These are phyloP conservation scores for Malacoraja senta DNA, from an alignment of 2,797 vertebrate genomes.

Conservation along the genomic window DNA sequence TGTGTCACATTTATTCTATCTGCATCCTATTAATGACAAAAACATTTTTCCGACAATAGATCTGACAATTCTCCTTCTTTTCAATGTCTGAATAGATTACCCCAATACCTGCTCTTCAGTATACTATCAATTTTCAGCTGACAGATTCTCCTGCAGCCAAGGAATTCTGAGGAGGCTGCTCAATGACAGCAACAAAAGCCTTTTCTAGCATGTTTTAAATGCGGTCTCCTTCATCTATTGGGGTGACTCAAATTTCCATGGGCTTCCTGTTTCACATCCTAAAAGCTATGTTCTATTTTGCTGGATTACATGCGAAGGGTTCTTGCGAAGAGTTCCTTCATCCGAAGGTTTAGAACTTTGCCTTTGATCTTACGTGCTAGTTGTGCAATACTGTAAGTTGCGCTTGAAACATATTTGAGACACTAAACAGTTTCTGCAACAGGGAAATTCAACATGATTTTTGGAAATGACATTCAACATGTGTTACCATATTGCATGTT, in stretches of 20 bases:
- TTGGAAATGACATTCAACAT: too few relatives aligned
- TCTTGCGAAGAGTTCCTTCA: background rate
- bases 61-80: background rate
- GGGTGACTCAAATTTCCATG: background rate
- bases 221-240: background rate
- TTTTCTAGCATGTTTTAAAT: background rate
- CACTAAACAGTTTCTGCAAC: too few relatives aligned
- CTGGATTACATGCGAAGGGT: background rate
- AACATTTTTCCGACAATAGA: background rate
- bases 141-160: background rate
- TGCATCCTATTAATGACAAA: background rate
- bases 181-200: background rate
- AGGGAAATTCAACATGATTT: too few relatives aligned
- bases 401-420: too few relatives aligned
- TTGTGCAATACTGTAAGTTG: too few relatives aligned
- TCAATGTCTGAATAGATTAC: too few relatives aligned
- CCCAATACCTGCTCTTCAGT: background rate
- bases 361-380: background rate
- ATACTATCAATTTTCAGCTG: background rate
- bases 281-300: background rate
- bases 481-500: too few relatives aligned
- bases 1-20: background rate
- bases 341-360: background rate
- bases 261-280: background rate
- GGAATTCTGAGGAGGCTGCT: background rate